Evolutionary conservation across 2,113 vertebrate species (phyloP).

Genomic region (Tetrax tetrax): DNA sequence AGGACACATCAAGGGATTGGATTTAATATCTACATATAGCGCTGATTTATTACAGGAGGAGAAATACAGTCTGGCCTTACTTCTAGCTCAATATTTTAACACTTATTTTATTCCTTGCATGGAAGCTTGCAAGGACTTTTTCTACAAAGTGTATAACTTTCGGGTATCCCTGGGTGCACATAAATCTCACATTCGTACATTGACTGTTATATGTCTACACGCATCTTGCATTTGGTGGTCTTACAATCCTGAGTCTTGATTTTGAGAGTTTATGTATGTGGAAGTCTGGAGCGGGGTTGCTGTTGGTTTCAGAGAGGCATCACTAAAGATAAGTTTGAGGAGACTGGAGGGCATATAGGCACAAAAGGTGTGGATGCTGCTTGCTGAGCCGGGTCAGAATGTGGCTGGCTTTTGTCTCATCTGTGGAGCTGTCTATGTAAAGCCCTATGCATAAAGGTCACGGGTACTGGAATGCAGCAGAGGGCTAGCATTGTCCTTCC

Average conservation of each 20-base stretch:
- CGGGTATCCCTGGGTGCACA: not conserved
- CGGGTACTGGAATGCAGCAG: not conserved
- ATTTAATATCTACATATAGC: conserved; percentile 45
- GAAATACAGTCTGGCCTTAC: conserved; percentile 45
- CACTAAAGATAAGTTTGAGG: not conserved
- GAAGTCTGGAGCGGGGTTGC: not conserved
- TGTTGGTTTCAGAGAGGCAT: not conserved
- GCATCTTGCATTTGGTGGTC: not conserved
- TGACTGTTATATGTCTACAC: not conserved
- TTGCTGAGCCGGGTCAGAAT: not conserved
- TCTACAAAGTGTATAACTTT: not conserved
- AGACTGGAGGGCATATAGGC: not conserved
- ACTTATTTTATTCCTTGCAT: conserved; percentile 13
- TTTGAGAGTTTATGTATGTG: not conserved
- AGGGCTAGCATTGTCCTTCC: not conserved
- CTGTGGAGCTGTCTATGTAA: not conserved
- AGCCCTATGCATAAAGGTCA: not conserved
- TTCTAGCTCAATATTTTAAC: conserved; percentile 40
- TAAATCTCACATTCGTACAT: not conserved
- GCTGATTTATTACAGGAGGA: conserved; percentile 40
- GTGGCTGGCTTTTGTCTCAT: not conserved
- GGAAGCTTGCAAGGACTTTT: conserved; percentile 25
- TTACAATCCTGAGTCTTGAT: not conserved
- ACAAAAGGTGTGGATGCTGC: not conserved
- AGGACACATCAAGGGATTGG: conserved; percentile 47